Evolutionary conservation across 2,797 vertebrate species (phyloP).

Genomic region (Xerus rutilus): DNA sequence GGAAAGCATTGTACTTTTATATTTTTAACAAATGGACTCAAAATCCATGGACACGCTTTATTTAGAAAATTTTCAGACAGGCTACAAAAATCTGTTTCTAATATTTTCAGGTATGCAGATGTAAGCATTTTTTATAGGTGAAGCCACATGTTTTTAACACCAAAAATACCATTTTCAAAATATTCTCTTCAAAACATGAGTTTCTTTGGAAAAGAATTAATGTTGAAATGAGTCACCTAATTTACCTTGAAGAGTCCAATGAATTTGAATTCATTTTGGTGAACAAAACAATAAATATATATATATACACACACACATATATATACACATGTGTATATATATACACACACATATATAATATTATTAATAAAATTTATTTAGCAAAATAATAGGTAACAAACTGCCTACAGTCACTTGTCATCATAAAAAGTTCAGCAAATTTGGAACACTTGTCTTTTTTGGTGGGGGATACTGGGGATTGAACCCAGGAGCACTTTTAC

Average conservation of each 20-base stretch:
- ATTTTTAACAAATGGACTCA: conserved; percentile 60
- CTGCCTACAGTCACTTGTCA: neutral
- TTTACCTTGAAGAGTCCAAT: conserved; percentile 22
- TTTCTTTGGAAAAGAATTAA: neutral
- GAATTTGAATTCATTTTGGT: neutral
- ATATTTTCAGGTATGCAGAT: neutral
- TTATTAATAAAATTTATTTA: neutral
- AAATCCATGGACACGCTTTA: conserved; percentile 20
- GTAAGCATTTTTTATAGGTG: neutral
- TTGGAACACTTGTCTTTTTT: neutral
- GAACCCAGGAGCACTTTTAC: no score
- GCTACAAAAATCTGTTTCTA: conserved; percentile 13
- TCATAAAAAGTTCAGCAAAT: neutral
- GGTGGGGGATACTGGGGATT: no score
- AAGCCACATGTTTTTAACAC: neutral
- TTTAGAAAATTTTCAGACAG: conserved; percentile 35
- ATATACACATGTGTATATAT: no score
- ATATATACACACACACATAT: no score
- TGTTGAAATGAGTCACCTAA: conserved; percentile 3
- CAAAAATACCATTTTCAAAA: conserved; percentile 16
- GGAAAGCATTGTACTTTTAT: conserved; percentile 37
- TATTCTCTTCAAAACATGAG: neutral
- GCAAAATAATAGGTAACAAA: neutral
- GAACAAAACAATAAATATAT: neutral
- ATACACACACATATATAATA: neutral